A percentile compares a stretch with the other conserved stretches of the same genome.
Evolutionary conservation across 2,113 vertebrate genomes (phyloP).

Genomic region (Elachura formosa): DNA sequence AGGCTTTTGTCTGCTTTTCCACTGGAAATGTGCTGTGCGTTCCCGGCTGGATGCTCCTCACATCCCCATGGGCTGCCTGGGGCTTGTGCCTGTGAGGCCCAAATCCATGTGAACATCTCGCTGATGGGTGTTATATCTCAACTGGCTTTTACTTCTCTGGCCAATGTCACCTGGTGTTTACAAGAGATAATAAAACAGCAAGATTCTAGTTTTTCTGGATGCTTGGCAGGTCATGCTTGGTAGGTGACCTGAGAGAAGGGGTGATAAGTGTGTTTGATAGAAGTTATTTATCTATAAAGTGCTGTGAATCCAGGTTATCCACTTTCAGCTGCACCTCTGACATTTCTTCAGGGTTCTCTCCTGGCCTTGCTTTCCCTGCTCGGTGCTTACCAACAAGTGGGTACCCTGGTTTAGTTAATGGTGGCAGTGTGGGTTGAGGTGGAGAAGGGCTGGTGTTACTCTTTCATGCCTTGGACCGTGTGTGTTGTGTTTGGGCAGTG

Average conservation of each 20-base stretch:
- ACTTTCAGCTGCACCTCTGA: accelerated
- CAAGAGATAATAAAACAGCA: not conserved
- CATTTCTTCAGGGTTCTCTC: not conserved
- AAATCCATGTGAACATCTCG: accelerated
- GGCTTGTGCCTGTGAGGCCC: not conserved
- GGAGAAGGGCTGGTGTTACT: not conserved
- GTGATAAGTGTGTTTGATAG: not conserved
- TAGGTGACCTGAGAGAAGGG: not conserved
- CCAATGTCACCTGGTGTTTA: accelerated
- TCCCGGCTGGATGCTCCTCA: not conserved
- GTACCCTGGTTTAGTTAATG: not conserved
- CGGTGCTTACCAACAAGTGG: not conserved
- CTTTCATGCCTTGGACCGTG: not conserved
- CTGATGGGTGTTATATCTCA: accelerated
- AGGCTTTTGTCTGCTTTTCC: not conserved
- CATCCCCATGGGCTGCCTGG: not conserved
- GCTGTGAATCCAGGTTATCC: not conserved
- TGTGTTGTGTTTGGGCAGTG: not conserved
- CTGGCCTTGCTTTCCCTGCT: not conserved
- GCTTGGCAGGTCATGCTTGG: not conserved
- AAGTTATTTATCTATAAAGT: not conserved
- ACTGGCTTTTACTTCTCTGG: not conserved
- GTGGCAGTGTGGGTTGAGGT: not conserved
- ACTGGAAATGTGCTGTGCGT: accelerated
- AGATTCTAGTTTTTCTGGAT: not conserved